Base-by-base conservation (phyloP, 2,113 vertebrate genomes). In the Syrmaticus mikado region DNA sequence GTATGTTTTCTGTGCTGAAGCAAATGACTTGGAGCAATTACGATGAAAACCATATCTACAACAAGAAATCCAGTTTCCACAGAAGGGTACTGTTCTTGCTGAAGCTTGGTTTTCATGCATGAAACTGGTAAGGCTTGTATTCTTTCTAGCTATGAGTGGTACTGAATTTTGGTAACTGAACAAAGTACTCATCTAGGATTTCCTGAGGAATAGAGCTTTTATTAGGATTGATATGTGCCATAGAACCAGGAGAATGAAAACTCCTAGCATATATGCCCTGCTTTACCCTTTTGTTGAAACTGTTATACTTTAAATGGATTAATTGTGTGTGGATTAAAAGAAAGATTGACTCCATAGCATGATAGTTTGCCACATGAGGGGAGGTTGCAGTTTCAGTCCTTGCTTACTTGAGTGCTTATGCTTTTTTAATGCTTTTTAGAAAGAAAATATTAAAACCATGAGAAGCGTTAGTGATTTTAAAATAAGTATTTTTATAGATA, bases 181-280 rank as follows among this genome's bases (percentile, higher is more conserved):
- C 8, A 82, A 60, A 2, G 10, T 8, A 14, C 53, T 43, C 28
- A 14, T 28, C 24, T 34, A 28, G 18, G 20, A 4, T 80, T 83
- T 80, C 55, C 36, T 22, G 25, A 32, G 30, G 68, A 79, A 34
- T 14, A 38, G 27, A 82, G 27, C 10, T 85, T 60, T 82, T 45
- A 7, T 18, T 52, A 60, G 43, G 7, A 52, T 45, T 15, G 60
- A 6, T 7, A 1, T 7, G 6, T 50, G 41, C 18, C 3, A 4
- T 4, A 30, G 19, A 27, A 10, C 34, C 53, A 65, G 41, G 38
- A 45, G 15, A 32, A 1, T 10, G 58, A 79, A 76, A 41, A 24
- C 19, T 67, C 55, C 55, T 18, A 72, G 10, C 4, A 3, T 8
- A 5, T 21, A 27, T 24, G 1, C 1, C 16, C 34, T 7, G 1